Base-by-base conservation (phyloP, 2,888 invertebrate species). In the Chymomyza caudatula region DNA sequence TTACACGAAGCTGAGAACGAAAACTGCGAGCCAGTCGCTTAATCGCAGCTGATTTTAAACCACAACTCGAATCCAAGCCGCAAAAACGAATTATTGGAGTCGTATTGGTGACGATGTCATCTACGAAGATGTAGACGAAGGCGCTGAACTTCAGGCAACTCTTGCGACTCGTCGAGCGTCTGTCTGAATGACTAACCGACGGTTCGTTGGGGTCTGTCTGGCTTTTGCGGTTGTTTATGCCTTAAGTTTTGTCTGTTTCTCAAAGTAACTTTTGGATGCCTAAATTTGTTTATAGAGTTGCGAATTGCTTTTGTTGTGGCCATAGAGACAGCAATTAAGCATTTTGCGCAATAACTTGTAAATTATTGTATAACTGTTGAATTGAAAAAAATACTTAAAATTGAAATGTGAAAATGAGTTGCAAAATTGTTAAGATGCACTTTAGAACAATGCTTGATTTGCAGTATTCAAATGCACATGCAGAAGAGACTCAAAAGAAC, bases 1-100 rank as follows among this genome's bases (percentile, higher is more conserved):
- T 65, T 25, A 65, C 71, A 58, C 69, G 67, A 64, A 78, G 73
- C 75, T 67, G 71, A 84, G 82, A 81, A 78, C 67, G 66, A 61
- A 67, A 67, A 81, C 80, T 81, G 85, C 79, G 73, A 61, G 62
- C 67, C 37, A 64, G 60, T 51, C 60, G 66, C 55, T 51, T 49
- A 62, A 49, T 51, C 60, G 49, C 49, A 58, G 56, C 49, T 25
- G 82, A 73, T 84, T 80, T 84, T 78, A 81, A 81, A 37, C 11
- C 29, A 11, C 29, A 11, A 11, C 29, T 37, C 29, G 3, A 37
- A 37, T n/a, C 11, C 11, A 37, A 37, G 2, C 29, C 29, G 29
- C 29, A 37, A 11, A n/a, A 1, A 37, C 29, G 5, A 37, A 37
- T 29, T 37, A 37, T 11, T 11, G 29, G 1, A 37, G 29, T 37